Conservation (phyloP, 1,140 invertebrate species). For the Apis dorsata region DNA sequence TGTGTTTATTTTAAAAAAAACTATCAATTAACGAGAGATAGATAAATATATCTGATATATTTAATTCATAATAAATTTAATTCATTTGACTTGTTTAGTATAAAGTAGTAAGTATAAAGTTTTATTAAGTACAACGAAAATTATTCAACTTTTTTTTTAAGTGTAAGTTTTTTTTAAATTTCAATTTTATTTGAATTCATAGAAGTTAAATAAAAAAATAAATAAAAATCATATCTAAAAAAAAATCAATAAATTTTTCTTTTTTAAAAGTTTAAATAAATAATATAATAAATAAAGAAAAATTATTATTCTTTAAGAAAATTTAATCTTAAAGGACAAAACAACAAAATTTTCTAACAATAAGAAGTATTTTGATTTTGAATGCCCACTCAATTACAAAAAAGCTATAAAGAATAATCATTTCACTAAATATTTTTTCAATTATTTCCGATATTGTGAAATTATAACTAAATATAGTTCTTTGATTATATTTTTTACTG, state of each 20-base stretch:
- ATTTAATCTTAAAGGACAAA: not conserved
- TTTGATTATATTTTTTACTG: not conserved
- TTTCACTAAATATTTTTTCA: constrained; percentile 6
- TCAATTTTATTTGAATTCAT: not conserved
- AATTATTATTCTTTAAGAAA: no score
- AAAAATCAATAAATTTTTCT: not conserved
- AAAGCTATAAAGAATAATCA: not conserved
- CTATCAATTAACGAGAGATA: no score
- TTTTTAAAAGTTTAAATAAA: not conserved
- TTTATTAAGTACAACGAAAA: no score
- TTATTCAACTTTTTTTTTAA: no score
- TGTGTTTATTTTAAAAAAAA: constrained; percentile 29
- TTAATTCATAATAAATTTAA: no score
- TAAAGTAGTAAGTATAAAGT: no score
- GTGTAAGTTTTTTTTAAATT: no score
- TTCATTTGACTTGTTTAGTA: no score
- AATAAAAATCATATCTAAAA: not conserved
- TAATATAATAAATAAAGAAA: no score
- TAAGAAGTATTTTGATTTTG: not conserved
- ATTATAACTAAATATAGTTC: no score
- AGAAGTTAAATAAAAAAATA: not conserved
- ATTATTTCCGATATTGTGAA: not conserved
- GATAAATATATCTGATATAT: no score
- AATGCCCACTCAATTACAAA: not conserved
- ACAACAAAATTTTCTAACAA: not conserved